Evolutionary conservation across 2,888 invertebrate species (phyloP).

Genomic region (Ochropleura leucogaster): DNA sequence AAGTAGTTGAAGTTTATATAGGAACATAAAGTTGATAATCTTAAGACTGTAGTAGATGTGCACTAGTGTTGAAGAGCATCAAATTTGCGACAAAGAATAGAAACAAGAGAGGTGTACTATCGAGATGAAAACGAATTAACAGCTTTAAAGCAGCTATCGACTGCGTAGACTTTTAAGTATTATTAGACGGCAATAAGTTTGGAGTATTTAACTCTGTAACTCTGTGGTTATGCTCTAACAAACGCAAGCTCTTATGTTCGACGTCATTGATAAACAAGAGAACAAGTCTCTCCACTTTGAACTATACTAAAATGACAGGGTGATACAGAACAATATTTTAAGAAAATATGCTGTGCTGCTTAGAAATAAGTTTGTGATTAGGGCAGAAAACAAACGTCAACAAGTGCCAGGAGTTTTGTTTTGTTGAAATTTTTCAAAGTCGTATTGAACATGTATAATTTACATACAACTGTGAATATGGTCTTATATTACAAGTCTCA

Average conservation of each 20-base stretch:
- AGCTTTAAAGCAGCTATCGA: neutral
- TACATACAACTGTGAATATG: neutral
- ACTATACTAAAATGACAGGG: neutral
- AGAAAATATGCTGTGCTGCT: neutral
- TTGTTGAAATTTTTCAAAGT: neutral
- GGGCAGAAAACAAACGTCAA: too few relatives aligned
- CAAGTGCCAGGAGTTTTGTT: neutral
- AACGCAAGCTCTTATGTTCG: neutral
- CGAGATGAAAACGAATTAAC: neutral
- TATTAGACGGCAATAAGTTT: neutral
- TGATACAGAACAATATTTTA: neutral
- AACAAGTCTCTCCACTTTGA: neutral
- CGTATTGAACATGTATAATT: too few relatives aligned
- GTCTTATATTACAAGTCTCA: neutral
- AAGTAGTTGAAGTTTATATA: constrained; percentile 30
- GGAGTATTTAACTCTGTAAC: neutral
- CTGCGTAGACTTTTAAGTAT: neutral
- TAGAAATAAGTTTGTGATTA: too few relatives aligned
- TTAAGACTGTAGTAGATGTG: neutral
- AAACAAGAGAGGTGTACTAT: neutral
- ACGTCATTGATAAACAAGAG: neutral
- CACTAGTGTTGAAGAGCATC: neutral
- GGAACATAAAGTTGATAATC: constrained; percentile 13
- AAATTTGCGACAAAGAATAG: neutral
- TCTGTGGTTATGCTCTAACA: neutral